Conservation (phyloP, 2,888 invertebrate genomes). For the Andrena dorsata region DNA sequence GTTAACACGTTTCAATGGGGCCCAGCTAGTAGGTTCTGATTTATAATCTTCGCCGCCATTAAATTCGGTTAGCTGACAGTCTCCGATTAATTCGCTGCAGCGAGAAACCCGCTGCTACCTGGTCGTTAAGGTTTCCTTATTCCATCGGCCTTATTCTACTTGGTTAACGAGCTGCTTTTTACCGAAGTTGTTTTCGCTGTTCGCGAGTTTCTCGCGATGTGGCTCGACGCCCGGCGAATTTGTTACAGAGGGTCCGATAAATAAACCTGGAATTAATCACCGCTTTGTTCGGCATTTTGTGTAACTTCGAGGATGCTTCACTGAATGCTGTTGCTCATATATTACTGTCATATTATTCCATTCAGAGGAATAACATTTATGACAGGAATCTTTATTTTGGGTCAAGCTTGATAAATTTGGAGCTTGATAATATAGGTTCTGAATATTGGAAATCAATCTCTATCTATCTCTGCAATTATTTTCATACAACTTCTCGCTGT, state of each 20-base stretch:
- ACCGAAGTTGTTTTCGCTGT: background rate
- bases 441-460: no score
- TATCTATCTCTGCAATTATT: no score
- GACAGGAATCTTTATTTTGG: background rate
- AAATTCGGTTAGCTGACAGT: conserved; percentile 10
- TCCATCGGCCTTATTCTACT: background rate
- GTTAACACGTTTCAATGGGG: conserved; percentile 30
- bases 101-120: background rate
- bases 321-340: background rate
- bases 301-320: background rate
- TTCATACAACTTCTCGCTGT: no score
- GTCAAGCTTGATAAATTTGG: no score
- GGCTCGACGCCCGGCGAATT: background rate
- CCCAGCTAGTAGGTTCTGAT: conserved; percentile 9
- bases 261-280: background rate
- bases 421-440: no score
- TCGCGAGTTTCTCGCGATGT: background rate
- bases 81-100: conserved; percentile 5
- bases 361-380: background rate
- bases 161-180: conserved; percentile 4
- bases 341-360: background rate
- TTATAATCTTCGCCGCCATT: conserved; percentile 17
- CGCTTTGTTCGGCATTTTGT: background rate
- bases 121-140: conserved; percentile 8
- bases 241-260: background rate